These are phyloP conservation scores for Murina feae DNA, from an alignment of 2,113 vertebrate species.

Conservation along the genomic window DNA sequence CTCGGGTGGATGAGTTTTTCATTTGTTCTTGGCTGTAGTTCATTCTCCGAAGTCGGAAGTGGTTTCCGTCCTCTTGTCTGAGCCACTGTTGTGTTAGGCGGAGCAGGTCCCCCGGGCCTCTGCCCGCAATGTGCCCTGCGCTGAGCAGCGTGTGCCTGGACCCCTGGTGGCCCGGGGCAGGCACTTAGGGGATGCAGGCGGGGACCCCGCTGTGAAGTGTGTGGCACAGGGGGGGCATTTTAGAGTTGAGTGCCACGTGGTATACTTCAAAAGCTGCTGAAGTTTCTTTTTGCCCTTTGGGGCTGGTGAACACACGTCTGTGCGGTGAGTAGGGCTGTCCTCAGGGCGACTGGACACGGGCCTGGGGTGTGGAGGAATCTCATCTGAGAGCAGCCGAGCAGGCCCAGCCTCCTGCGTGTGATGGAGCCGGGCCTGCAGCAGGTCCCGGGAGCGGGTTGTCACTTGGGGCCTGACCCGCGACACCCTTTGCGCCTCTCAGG, in stretches of 20 bases:
- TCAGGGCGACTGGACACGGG: neutral
- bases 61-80: neutral
- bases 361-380: neutral
- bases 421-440: neutral
- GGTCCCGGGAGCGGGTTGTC: neutral
- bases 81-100: too few relatives aligned
- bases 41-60: neutral
- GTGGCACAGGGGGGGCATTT: neutral
- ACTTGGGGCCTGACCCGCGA: neutral
- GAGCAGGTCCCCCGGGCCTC: too few relatives aligned
- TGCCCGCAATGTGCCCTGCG: neutral
- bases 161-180: too few relatives aligned
- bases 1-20: neutral
- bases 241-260: neutral
- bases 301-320: neutral
- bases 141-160: neutral
- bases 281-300: neutral
- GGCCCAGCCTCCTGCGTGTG: too few relatives aligned
- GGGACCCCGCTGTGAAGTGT: too few relatives aligned
- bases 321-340: fast-evolving
- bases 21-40: neutral
- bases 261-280: neutral
- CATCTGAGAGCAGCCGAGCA: too few relatives aligned
- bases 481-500: neutral
- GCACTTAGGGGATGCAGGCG: neutral